phyloP scores from a whole-genome alignment of 2,113 vertebrate species.

The Argyrosomus japonicus region DNA sequence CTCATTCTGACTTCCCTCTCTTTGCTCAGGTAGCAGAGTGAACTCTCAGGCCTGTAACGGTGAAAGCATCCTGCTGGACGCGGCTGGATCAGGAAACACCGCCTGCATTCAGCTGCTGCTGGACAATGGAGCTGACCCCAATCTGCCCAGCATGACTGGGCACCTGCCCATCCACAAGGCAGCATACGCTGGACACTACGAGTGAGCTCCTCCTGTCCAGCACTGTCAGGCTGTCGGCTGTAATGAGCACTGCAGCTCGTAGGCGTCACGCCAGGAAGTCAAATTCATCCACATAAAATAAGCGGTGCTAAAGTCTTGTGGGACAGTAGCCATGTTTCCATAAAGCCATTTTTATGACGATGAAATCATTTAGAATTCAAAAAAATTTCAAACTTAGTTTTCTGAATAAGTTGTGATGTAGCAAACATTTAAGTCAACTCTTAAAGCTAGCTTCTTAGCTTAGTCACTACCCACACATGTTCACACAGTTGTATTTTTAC shows the following conservation, averaged over 20 bases:
- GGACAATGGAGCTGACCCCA: slow-evolving; percentile 89
- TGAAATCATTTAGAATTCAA: too few species aligned
- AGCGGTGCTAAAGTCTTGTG: too few species aligned
- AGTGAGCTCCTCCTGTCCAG: slow-evolving; percentile 80
- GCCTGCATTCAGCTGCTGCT: slow-evolving; percentile 89
- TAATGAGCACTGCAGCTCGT: background rate
- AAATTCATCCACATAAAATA: background rate
- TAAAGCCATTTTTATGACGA: too few species aligned
- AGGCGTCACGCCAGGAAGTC: background rate
- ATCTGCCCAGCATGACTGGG: slow-evolving; percentile 84
- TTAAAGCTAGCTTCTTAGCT: background rate
- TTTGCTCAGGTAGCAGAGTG: slow-evolving; percentile 84
- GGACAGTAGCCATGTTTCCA: too few species aligned
- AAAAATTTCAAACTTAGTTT: too few species aligned
- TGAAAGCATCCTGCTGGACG: slow-evolving; percentile 87
- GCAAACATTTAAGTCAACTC: too few species aligned
- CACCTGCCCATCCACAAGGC: slow-evolving; percentile 90
- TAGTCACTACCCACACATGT: too few species aligned
- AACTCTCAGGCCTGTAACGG: slow-evolving; percentile 87
- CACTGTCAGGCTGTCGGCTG: background rate
- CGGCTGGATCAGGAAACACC: slow-evolving; percentile 87
- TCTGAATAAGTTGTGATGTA: too few species aligned
- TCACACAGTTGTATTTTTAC: too few species aligned
- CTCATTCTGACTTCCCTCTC: background rate
- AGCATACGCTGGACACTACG: slow-evolving; percentile 88